phyloP scores from a whole-genome alignment of 2,113 vertebrate species.

The Mustelus asterias region DNA sequence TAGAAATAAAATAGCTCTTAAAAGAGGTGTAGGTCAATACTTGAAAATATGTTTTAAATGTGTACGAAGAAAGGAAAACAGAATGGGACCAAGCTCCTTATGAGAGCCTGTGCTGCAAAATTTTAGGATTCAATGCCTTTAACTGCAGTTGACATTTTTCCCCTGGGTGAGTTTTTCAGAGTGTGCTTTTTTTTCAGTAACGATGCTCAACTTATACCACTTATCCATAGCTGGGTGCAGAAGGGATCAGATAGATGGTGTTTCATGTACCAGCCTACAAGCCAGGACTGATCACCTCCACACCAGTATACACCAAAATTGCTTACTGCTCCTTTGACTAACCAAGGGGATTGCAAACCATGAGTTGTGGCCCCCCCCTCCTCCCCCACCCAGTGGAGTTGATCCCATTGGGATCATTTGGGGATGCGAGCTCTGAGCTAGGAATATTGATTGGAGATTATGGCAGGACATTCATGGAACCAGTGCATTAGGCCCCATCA shows the following conservation, averaged over 20 bases:
- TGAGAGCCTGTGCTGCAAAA: background rate
- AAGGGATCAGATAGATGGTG: background rate
- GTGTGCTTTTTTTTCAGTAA: background rate
- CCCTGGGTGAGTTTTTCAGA: background rate
- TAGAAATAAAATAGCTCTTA: background rate
- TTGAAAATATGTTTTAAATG: background rate
- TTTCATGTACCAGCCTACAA: background rate
- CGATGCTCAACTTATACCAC: background rate
- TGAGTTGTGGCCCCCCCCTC: too few species aligned
- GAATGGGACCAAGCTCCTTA: background rate
- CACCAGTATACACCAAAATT: background rate
- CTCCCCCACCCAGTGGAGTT: too few species aligned
- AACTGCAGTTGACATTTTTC: background rate
- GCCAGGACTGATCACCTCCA: background rate
- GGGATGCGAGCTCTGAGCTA: background rate
- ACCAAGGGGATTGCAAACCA: background rate
- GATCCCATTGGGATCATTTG: background rate
- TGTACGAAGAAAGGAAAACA: background rate
- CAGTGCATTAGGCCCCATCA: background rate
- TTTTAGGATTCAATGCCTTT: background rate
- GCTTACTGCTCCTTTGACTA: background rate
- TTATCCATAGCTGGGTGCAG: background rate
- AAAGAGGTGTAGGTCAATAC: background rate
- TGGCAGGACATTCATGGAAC: background rate
- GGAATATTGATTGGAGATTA: background rate